Percentiles rank a stretch among this genome's conserved stretches.
phyloP scores from a whole-genome alignment of 2,113 vertebrate genomes.

The Melanostigma gelatinosum region DNA sequence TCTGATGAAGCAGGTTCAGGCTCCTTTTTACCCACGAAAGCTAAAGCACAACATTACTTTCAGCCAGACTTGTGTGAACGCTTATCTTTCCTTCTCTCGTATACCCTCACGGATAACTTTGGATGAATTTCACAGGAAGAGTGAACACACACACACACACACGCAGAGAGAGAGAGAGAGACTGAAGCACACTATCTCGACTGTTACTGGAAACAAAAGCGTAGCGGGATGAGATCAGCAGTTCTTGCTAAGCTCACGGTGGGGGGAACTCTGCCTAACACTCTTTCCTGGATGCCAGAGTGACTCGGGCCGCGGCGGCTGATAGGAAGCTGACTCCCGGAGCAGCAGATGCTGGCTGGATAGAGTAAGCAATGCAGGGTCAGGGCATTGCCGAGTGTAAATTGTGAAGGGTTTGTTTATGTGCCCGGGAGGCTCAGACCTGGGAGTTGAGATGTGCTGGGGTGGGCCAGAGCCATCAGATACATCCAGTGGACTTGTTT shows the following conservation, averaged over 20 bases:
- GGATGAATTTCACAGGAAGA: conserved; percentile 31
- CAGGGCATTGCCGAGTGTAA: conserved; percentile 43
- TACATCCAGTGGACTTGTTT: conserved; percentile 9
- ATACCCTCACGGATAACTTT: neutral
- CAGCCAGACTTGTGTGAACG: conserved; percentile 11
- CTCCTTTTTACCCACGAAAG: conserved; percentile 2
- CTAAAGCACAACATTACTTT: neutral
- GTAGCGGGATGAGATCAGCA: conserved; percentile 73
- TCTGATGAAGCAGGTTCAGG: neutral
- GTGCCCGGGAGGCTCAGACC: conserved; percentile 22
- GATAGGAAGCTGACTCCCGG: conserved; percentile 74
- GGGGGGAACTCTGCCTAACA: conserved; percentile 51
- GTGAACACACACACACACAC: conserved; percentile 15
- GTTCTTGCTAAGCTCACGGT: conserved; percentile 62
- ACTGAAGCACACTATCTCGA: conserved; percentile 53
- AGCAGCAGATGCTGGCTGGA: conserved; percentile 58
- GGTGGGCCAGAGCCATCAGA: conserved; percentile 5
- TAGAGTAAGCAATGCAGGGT: conserved; percentile 49
- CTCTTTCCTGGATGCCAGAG: conserved; percentile 73
- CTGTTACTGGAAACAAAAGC: conserved; percentile 72
- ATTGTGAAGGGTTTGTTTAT: conserved; percentile 53
- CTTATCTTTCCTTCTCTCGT: neutral
- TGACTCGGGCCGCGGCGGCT: conserved; percentile 51
- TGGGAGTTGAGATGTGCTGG: conserved; percentile 27
- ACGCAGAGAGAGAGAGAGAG: conserved; percentile 20